Percentiles rank a stretch among this genome's conserved stretches.
Evolutionary conservation across 2,797 vertebrate species (phyloP).

Genomic region (Lutjanus argentimaculatus): DNA sequence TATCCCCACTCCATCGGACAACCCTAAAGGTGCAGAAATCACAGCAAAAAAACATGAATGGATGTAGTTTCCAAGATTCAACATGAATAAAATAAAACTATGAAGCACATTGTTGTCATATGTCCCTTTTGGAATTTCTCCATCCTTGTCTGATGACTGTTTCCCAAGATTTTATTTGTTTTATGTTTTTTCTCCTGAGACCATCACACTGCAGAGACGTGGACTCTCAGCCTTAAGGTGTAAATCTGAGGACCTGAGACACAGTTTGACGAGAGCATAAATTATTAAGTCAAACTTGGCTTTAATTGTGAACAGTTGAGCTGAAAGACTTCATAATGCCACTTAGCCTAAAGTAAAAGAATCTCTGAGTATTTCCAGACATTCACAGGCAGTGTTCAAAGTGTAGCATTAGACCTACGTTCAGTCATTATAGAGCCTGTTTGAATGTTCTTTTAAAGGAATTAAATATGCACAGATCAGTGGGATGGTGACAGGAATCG

Average conservation of each 20-base stretch:
- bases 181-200: neutral
- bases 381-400: neutral
- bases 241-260: neutral
- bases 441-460: neutral
- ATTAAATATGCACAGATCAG: too few relatives aligned
- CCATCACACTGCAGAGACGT: neutral
- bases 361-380: neutral
- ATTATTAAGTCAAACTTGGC: neutral
- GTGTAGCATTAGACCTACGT: neutral
- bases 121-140: slow-evolving; percentile 38
- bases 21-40: slow-evolving; percentile 72
- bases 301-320: neutral
- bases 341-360: neutral
- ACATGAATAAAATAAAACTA: neutral
- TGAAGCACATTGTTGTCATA: slow-evolving; percentile 12
- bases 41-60: slow-evolving; percentile 57
- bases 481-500: too few relatives aligned
- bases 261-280: neutral
- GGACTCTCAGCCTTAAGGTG: neutral
- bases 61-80: slow-evolving; percentile 52
- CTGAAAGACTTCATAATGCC: too few relatives aligned
- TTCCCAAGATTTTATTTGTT: slow-evolving; percentile 2
- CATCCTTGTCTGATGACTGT: neutral
- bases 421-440: neutral
- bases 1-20: slow-evolving; percentile 40